Evolutionary conservation across 2,888 invertebrate species (phyloP).

Genomic region (Sycophila texana): DNA sequence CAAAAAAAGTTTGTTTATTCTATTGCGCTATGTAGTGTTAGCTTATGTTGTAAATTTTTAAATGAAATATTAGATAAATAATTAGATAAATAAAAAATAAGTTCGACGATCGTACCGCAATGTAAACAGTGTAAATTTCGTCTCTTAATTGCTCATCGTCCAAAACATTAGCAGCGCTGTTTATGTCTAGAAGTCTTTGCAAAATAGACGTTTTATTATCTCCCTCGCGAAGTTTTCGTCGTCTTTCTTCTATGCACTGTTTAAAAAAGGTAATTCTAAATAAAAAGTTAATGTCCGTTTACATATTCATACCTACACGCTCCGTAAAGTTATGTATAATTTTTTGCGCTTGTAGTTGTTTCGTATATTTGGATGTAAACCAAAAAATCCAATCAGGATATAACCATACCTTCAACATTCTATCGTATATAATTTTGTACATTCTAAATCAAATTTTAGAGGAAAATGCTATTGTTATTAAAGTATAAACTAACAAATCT

Average conservation of each 20-base stretch:
- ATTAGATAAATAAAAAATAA: too few relatives aligned
- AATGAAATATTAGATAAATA: too few relatives aligned
- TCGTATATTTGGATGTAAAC: slow-evolving; percentile 50
- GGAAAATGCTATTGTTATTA: background rate
- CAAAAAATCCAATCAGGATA: slow-evolving; percentile 60
- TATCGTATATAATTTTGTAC: slow-evolving; percentile 57
- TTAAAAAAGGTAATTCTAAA: background rate
- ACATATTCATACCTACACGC: slow-evolving; percentile 44
- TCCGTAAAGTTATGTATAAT: slow-evolving; percentile 54
- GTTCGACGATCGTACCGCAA: slow-evolving; percentile 54
- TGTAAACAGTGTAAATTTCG: slow-evolving; percentile 60
- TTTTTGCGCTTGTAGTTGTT: slow-evolving; percentile 47
- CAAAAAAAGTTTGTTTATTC: too few relatives aligned
- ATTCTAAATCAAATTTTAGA: slow-evolving; percentile 52
- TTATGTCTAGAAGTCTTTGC: slow-evolving; percentile 56
- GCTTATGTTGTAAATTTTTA: too few relatives aligned
- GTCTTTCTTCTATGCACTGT: slow-evolving; percentile 31
- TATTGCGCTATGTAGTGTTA: too few relatives aligned
- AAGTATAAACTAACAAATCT: background rate
- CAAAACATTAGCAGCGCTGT: slow-evolving; percentile 52
- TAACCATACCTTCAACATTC: slow-evolving; percentile 62
- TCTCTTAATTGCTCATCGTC: slow-evolving; percentile 57
- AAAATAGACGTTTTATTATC: slow-evolving; percentile 41
- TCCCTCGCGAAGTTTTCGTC: background rate
- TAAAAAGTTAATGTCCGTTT: slow-evolving; percentile 5